Percentiles rank a stretch among this genome's conserved stretches.
Evolutionary conservation across 2,113 vertebrate species (phyloP).

Genomic region (Phyllopteryx taeniolatus): DNA sequence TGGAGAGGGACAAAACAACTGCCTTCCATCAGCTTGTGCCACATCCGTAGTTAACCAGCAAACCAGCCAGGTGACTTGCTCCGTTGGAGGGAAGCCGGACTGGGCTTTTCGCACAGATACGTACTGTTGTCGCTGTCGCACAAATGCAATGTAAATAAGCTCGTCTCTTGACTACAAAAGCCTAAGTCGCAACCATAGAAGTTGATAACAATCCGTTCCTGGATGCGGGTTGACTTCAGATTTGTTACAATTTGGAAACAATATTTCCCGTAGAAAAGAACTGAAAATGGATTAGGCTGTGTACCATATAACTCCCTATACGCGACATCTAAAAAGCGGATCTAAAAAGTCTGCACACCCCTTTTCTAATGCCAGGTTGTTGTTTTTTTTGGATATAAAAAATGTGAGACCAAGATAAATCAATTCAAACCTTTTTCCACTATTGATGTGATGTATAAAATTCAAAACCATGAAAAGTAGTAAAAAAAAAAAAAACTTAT

Average conservation of each 20-base stretch:
- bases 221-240: neutral
- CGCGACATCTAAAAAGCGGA: neutral
- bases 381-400: neutral
- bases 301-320: neutral
- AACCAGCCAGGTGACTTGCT: slow-evolving; percentile 61
- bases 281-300: neutral
- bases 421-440: too few species aligned
- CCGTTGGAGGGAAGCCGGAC: slow-evolving; percentile 55
- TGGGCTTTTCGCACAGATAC: slow-evolving; percentile 32
- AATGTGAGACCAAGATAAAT: neutral
- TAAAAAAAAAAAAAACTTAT: neutral
- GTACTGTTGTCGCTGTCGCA: neutral
- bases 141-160: neutral
- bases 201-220: neutral
- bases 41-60: slow-evolving; percentile 69
- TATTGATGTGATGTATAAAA: neutral
- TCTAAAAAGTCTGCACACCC: neutral
- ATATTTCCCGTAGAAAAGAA: neutral
- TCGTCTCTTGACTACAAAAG: too few species aligned
- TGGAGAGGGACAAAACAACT: slow-evolving; percentile 56
- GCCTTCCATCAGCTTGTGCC: slow-evolving; percentile 63
- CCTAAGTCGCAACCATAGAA: neutral
- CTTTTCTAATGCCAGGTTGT: neutral
- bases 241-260: neutral
- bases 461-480: neutral